phyloP scores from a whole-genome alignment of 1,140 invertebrate genomes.

The Penaeus vannamei region DNA sequence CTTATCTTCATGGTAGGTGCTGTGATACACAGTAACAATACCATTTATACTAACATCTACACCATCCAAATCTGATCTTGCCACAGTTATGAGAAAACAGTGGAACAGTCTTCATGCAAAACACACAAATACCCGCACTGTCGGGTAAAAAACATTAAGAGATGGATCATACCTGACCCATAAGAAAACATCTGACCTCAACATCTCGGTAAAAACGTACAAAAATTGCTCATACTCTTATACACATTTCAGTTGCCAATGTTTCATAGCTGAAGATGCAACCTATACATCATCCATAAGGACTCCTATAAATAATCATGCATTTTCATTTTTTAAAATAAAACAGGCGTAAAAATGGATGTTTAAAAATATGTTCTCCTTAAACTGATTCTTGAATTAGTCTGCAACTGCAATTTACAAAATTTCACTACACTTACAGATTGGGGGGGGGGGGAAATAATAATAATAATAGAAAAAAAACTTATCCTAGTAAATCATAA shows the following conservation, averaged over 20 bases:
- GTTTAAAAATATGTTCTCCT: too few relatives aligned
- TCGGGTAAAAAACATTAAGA: constrained; percentile 34
- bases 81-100: constrained; percentile 47
- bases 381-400: too few relatives aligned
- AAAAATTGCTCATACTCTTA: constrained; percentile 49
- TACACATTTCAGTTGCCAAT: constrained; percentile 46
- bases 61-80: constrained; percentile 34
- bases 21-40: too few relatives aligned
- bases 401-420: not conserved
- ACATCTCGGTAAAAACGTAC: constrained; percentile 56
- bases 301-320: not conserved
- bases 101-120: constrained; percentile 46
- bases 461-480: constrained; percentile 28
- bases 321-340: constrained; percentile 23
- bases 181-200: constrained; percentile 47
- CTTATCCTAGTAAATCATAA: constrained; percentile 42
- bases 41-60: too few relatives aligned
- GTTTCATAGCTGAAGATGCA: constrained; percentile 25
- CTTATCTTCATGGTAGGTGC: too few relatives aligned
- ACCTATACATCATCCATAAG: not conserved
- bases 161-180: constrained; percentile 26
- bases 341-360: not conserved
- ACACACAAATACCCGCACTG: constrained; percentile 25
- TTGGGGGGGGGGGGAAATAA: not conserved
- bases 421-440: constrained; percentile 10